phyloP scores from a whole-genome alignment of 2,113 vertebrate genomes.

The Trinectes maculatus region DNA sequence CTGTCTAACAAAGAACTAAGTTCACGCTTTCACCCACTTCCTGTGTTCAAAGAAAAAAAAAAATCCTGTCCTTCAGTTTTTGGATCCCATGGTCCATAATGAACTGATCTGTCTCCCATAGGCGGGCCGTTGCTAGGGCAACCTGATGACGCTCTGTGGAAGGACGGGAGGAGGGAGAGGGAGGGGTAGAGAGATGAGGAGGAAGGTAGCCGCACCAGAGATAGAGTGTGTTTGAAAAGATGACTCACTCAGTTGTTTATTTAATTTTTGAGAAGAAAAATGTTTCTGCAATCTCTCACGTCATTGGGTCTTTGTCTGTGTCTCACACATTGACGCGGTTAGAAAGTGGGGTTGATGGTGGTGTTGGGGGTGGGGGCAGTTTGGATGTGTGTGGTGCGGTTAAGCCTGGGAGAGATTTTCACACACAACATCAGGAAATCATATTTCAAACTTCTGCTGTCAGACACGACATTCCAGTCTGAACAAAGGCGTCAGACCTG shows the following conservation, averaged over 20 bases:
- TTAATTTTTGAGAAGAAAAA: neutral
- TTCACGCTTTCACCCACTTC: slow-evolving; percentile 60
- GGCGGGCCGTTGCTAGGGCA: slow-evolving; percentile 75
- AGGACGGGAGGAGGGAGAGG: slow-evolving; percentile 50
- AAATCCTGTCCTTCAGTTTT: slow-evolving; percentile 72
- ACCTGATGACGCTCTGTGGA: slow-evolving; percentile 79
- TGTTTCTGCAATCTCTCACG: neutral
- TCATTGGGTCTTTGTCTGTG: neutral
- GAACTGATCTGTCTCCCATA: slow-evolving; percentile 78
- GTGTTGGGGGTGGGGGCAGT: neutral
- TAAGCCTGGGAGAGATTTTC: neutral
- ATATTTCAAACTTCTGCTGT: neutral
- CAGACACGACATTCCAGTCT: neutral
- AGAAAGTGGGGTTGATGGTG: neutral
- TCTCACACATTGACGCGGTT: neutral
- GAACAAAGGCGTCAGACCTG: neutral
- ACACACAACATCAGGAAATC: neutral
- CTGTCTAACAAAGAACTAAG: slow-evolving; percentile 33
- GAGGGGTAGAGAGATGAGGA: slow-evolving; percentile 57
- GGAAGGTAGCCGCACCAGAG: slow-evolving; percentile 64
- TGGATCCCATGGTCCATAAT: slow-evolving; percentile 75
- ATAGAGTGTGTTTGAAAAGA: slow-evolving; percentile 15
- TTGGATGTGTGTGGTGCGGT: too few species aligned
- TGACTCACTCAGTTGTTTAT: slow-evolving; percentile 43
- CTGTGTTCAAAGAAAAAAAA: slow-evolving; percentile 52